These are phyloP conservation scores for Onychostoma macrolepis DNA, from an alignment of 2,113 vertebrate species.

Conservation along the genomic window DNA sequence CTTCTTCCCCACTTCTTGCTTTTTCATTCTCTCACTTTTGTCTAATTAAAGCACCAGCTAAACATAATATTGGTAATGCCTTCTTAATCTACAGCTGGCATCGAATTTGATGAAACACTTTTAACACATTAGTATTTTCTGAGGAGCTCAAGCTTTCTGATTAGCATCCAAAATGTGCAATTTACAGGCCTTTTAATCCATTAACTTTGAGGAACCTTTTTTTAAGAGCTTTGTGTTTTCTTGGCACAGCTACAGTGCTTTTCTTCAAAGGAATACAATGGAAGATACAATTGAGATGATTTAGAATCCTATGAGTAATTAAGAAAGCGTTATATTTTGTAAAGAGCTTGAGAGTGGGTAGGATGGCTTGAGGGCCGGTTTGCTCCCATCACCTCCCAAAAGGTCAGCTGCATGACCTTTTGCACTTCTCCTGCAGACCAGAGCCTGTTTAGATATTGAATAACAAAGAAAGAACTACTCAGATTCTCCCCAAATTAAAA, in stretches of 20 bases:
- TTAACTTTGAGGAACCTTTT: constrained; percentile 3
- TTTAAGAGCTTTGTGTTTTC: neutral
- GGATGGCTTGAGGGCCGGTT: neutral
- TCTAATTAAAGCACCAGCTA: constrained; percentile 37
- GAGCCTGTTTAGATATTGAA: neutral
- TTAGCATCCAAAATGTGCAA: constrained; percentile 8
- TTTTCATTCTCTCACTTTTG: constrained; percentile 39
- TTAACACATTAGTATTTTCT: constrained; percentile 27
- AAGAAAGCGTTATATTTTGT: neutral
- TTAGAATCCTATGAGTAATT: constrained; percentile 23
- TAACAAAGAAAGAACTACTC: constrained; percentile 20
- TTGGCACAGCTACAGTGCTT: constrained; percentile 13
- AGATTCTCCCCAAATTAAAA: neutral
- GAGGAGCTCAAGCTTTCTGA: constrained; percentile 3
- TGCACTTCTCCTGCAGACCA: neutral
- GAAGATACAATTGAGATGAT: constrained; percentile 21
- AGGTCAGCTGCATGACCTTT: neutral
- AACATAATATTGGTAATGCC: constrained; percentile 7
- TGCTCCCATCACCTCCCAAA: neutral
- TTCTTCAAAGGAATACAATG: neutral
- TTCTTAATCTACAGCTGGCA: constrained; percentile 46
- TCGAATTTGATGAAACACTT: constrained; percentile 37
- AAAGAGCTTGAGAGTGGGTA: neutral
- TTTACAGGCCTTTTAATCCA: constrained; percentile 34
- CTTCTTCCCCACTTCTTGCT: neutral